Evolutionary conservation across 35 echinoderm and acorn worm genomes (phyloP), one percentile per base, ranked within the genome.

Genomic region (Stichopus chloronotus): DNA sequence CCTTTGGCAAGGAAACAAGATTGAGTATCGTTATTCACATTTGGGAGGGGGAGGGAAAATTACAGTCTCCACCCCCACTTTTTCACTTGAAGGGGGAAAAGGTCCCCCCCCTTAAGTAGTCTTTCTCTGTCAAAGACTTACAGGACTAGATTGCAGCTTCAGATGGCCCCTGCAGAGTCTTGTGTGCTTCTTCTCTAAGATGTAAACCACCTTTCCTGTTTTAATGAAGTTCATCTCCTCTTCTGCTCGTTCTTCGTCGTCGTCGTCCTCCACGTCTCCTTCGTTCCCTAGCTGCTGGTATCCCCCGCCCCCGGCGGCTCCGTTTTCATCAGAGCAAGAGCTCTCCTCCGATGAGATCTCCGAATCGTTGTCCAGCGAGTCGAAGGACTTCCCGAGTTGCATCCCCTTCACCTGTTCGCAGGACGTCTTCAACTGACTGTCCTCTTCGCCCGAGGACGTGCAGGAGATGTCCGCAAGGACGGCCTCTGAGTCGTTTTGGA

Each of bases 151-250:
- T 69, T 21, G 93, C 25, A 69, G 81, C 63, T 96, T 99, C 5
- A 99, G 90, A 68, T 94, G 78, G 1, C 97, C 97, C 22, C 87
- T 88, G 22, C 93, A 88, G 5, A 94, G 93, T 65, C 97, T 99
- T 11, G 91, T 93, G 63, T 99, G 97, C 20, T 95, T 96, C 93
- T 81, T 95, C 76, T 99, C 95, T 78, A 90, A 69, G 30, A 99
- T 99, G 90, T 96, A 99, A 4, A 99, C 97, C 53, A 99, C 95
- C 65, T 96, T 95, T 0, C 92, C 97, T 20, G 78, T 88, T 90
- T 94, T 99, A 10, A 83, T 58, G 60, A 86, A 87, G 71, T 57
- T 91, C 17, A 82, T 91, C 16, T 83, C 81, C 2, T 65, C 8
- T 4, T 69, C 56, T 63, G 11, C 25, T 23, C 63, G 53, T 11